Base-by-base conservation (phyloP, 2,113 vertebrate species). In the Taxidea taxus region DNA sequence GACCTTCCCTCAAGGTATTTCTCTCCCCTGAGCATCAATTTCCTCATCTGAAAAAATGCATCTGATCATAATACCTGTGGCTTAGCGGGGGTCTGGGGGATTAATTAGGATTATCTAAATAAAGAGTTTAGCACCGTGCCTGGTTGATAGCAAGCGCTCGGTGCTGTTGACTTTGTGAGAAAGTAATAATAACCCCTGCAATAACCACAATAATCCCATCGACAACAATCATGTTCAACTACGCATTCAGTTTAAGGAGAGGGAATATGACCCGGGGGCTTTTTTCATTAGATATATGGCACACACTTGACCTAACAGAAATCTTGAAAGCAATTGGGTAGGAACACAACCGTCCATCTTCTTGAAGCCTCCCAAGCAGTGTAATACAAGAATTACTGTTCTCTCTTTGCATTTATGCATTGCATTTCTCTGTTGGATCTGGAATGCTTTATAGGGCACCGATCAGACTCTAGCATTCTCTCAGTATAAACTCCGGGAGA, bases 351-450 rank as follows among this genome's bases (percentile, higher is more conserved):
- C 2, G 54, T 87, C 49, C 64, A 54, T 96, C 95, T 96, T 94
- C 56, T 42, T 29, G 34, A 90, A 87, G 49, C 49, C 94, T 85
- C 62, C 12, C 0, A 1, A 90, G 84, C 92, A 77, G 81, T 2
- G 29, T 14, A 37, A 58, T n/a, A 0, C 27, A 47, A 90, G 85
- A 81, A 54, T 95, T 90, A 51, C 96, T 77, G 12, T 87, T 34
- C 70, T 85, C 70, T 85, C 75, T 97, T 80, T 95, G 85, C 93
- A 72, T 77, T 29, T 86, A 82, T 88, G 88, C 88, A 34, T 66
- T 21, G 16, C 75, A 12, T 90, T 93, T 94, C 81, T 95, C 88
- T 51, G 29, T 49, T 64, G 88, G 83, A 80, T 93, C 66, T 78
- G 37, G 49, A 86, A 74, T 91, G 84, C 77, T 95, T 87, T 64